A percentile compares a stretch with the other conserved stretches of the same genome.
phyloP scores from a whole-genome alignment of 2,797 vertebrate species.

The Bradypus variegatus region DNA sequence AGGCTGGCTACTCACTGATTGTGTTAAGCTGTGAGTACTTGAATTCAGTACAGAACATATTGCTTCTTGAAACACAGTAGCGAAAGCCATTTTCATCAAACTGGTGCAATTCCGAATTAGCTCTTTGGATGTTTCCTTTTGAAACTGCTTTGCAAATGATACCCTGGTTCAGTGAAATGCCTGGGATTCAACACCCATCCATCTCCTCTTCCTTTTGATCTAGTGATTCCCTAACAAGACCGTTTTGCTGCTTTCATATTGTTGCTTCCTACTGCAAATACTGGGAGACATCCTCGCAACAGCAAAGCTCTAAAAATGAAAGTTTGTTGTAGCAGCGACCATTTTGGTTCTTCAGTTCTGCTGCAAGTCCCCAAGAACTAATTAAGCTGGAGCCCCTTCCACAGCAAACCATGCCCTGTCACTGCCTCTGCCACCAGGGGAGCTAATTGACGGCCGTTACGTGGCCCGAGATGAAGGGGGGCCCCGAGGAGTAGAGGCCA shows the following conservation, averaged over 20 bases:
- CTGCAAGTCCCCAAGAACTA: neutral
- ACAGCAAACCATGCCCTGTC: neutral
- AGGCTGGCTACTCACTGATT: constrained; percentile 22
- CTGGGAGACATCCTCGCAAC: neutral
- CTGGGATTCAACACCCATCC: neutral
- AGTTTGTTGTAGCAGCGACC: rapidly evolving
- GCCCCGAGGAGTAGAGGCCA: rapidly evolving
- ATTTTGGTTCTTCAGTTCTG: constrained; percentile 24
- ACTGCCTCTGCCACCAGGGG: rapidly evolving
- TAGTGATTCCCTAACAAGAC: neutral
- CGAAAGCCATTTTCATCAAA: neutral
- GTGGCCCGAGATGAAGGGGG: neutral
- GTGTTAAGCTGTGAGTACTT: neutral
- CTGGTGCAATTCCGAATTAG: neutral
- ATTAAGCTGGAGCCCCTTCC: neutral
- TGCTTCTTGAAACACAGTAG: constrained; percentile 16
- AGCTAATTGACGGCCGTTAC: neutral
- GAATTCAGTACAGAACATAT: neutral
- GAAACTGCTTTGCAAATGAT: neutral
- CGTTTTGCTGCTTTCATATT: neutral
- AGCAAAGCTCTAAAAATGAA: neutral
- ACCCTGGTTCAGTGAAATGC: neutral
- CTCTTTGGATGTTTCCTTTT: neutral
- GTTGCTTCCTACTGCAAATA: neutral
- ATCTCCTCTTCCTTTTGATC: neutral